Conservation (phyloP, 2,888 invertebrate genomes). For the Drosophila acutilabella region DNA sequence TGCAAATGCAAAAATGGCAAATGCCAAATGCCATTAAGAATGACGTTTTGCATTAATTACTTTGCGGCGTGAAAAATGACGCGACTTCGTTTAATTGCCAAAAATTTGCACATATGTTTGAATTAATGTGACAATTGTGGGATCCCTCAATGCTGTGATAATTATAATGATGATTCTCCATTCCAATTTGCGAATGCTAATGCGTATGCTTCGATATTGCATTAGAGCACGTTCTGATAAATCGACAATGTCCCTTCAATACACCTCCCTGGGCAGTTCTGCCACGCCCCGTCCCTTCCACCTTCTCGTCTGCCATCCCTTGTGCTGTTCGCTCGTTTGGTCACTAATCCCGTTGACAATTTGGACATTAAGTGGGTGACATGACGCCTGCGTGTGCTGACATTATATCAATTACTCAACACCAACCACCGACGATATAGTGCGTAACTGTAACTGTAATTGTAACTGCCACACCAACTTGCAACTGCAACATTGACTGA, state of each 20-base stretch:
- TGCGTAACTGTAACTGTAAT: conserved; percentile 18
- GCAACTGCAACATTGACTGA: conserved; percentile 46
- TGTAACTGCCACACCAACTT: conserved; percentile 15
- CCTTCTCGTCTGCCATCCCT: not conserved
- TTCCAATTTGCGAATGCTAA: conserved; percentile 24
- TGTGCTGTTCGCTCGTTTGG: conserved; percentile 5
- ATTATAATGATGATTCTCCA: conserved; percentile 62
- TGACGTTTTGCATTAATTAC: conserved; percentile 64
- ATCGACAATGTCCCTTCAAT: conserved; percentile 7
- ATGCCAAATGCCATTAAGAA: conserved; percentile 48
- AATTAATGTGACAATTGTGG: conserved; percentile 69
- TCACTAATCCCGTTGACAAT: conserved; percentile 76
- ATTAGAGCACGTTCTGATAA: conserved; percentile 58
- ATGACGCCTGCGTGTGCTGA: conserved; percentile 44
- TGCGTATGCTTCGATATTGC: conserved; percentile 52
- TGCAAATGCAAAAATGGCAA: conserved; percentile 56
- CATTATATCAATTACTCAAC: conserved; percentile 80
- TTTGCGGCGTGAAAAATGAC: conserved; percentile 62
- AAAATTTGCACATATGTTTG: conserved; percentile 76
- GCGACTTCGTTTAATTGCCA: conserved; percentile 66
- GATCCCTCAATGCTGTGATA: conserved; percentile 46
- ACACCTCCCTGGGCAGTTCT: not conserved
- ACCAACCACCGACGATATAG: conserved; percentile 46
- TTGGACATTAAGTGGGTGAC: conserved; percentile 75
- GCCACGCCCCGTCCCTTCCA: not conserved